Base-by-base conservation (phyloP, 2,113 vertebrate species). In the Toxotes chatareus region DNA sequence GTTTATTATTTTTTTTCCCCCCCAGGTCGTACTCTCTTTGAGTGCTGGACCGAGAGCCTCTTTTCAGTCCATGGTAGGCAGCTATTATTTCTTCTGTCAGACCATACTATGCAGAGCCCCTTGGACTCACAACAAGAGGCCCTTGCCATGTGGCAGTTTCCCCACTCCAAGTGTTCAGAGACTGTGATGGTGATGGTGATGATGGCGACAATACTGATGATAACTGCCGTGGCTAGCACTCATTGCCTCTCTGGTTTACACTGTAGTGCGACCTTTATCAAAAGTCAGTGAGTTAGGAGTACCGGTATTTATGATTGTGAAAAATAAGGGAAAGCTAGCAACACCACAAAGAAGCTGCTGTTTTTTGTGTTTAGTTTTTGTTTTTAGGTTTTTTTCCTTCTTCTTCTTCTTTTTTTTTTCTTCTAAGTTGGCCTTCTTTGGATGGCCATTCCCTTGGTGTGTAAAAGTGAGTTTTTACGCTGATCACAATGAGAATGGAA, bases 251-350 rank as follows among this genome's bases (percentile, higher is more conserved):
- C 73, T 71, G 86, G 80, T 91, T 88, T 90, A 92, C 90, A 89
- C 89, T 90, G 93, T 92, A 86, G 89, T 90, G 88, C 78, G 77
- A 89, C 85, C 85, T 89, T 89, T 85, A 88, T 90, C 79, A 75
- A 73, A 86, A 89, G 73, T 79, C 83, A 78, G 71, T 66, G 70
- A 90, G 76, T 84, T 76, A 82, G 86, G 86, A 88, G 82, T 92
- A 27, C 27, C 27, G 27, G 27, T 27, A 88, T 88, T 89, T 92
- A 91, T 91, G 78, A 88, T 91, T 88, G 88, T 91, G 84, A 92
- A 86, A 82, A 78, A 92, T 92, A 93, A 94, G 93, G 92, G 93
- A 94, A 94, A 89, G 86, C 82, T 89, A 90, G 86, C 84, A 90
- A 89, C 85, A 90, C 88, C 88, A 81, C 89, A 86, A 90, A 93